These are phyloP conservation scores for Oncopodura yosiiana DNA, from an alignment of 1,140 invertebrate species.

Conservation along the genomic window DNA sequence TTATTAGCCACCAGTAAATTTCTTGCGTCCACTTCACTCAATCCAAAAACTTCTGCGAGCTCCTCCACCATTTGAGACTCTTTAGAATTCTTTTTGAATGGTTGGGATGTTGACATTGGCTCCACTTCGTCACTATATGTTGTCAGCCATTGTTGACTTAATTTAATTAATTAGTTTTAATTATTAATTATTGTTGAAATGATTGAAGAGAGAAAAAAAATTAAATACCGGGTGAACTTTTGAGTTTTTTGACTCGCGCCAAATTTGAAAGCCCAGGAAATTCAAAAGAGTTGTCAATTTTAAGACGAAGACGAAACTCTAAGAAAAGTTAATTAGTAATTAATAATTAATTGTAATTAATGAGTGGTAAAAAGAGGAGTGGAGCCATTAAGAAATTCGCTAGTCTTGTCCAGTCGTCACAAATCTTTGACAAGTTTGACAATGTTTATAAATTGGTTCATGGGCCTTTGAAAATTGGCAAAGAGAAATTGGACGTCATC, in stretches of 20 bases:
- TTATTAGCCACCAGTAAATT: slow-evolving; percentile 11
- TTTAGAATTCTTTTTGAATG: background rate
- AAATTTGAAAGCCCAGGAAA: too few species aligned
- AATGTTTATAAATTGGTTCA: slow-evolving; percentile 3
- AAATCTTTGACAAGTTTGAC: slow-evolving; percentile 9
- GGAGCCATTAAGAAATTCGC: slow-evolving; percentile 5
- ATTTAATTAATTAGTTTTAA: background rate
- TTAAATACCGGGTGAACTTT: background rate
- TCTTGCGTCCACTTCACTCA: slow-evolving; percentile 8
- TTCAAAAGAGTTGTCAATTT: too few species aligned
- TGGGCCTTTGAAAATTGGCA: slow-evolving; percentile 10
- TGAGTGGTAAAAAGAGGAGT: background rate
- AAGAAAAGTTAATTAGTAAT: background rate
- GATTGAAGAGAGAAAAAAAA: too few species aligned
- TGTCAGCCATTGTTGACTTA: background rate
- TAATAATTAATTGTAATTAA: background rate
- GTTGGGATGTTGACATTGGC: background rate
- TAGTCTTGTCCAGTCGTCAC: background rate
- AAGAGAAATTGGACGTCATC: slow-evolving; percentile 11
- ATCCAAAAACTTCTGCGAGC: slow-evolving; percentile 3
- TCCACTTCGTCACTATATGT: background rate
- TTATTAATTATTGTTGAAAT: too few species aligned
- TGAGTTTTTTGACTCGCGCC: background rate
- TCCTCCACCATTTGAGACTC: background rate
- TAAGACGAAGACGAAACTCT: too few species aligned